Percentiles rank a stretch among this genome's conserved stretches.
These are phyloP conservation scores for Leguminivora glycinivorella DNA, from an alignment of 1,140 invertebrate genomes.

Conservation along the genomic window DNA sequence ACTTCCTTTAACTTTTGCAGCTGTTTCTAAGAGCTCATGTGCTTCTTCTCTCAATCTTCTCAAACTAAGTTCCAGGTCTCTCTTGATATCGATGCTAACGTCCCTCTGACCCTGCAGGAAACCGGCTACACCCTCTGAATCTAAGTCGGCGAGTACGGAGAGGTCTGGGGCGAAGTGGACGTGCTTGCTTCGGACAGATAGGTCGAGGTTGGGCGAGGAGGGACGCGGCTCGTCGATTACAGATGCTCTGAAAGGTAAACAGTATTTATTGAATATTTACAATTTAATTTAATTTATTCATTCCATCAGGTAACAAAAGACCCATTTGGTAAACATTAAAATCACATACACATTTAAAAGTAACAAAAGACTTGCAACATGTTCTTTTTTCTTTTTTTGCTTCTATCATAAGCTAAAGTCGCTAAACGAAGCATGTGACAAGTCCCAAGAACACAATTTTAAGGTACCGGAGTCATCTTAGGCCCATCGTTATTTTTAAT, in stretches of 20 bases:
- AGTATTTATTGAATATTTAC: not conserved
- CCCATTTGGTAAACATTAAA: too few relatives aligned
- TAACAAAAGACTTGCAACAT: too few relatives aligned
- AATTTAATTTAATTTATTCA: too few relatives aligned
- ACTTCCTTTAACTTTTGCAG: conserved; percentile 65
- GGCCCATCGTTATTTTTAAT: too few relatives aligned
- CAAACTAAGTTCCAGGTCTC: conserved; percentile 83
- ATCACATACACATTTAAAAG: too few relatives aligned
- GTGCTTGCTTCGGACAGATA: conserved; percentile 71
- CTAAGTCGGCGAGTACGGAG: conserved; percentile 81
- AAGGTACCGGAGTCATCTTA: too few relatives aligned
- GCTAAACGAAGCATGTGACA: too few relatives aligned
- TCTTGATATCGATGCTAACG: conserved; percentile 80
- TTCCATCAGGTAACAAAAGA: too few relatives aligned
- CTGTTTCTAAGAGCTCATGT: conserved; percentile 82
- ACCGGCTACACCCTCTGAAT: conserved; percentile 71
- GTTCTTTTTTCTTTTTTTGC: too few relatives aligned
- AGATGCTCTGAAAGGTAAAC: conserved; percentile 40
- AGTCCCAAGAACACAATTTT: too few relatives aligned
- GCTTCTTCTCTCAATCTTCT: conserved; percentile 83
- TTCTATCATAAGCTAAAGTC: too few relatives aligned
- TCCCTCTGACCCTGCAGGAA: conserved; percentile 74
- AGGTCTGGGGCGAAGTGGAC: conserved; percentile 86
- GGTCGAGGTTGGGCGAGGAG: conserved; percentile 42
- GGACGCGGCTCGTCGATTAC: conserved; percentile 45